Evolutionary conservation across 2,113 vertebrate genomes (phyloP).

Genomic region (Callipepla californica): DNA sequence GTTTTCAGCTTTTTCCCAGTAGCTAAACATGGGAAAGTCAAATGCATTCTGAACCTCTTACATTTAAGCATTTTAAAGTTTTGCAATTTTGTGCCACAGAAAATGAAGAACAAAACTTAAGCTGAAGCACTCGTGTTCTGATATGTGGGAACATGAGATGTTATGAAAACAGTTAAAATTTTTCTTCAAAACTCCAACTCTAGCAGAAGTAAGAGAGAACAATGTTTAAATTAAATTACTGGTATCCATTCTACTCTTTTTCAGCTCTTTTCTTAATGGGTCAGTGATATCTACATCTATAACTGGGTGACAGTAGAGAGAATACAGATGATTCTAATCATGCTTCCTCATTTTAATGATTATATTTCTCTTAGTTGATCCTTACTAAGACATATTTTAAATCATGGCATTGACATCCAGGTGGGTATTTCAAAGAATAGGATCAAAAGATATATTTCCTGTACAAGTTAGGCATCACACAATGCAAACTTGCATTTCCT

Average conservation of each 20-base stretch:
- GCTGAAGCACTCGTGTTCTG: not conserved
- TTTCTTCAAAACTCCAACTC: accelerated
- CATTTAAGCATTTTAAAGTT: not conserved
- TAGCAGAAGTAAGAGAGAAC: not conserved
- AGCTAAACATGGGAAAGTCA: not conserved
- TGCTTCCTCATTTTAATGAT: not conserved
- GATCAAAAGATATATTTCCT: not conserved
- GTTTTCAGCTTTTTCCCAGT: not conserved
- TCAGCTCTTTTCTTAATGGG: not conserved
- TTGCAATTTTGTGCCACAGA: not conserved
- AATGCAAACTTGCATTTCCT: not conserved
- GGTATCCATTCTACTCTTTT: not conserved
- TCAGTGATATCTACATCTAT: not conserved
- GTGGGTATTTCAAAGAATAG: not conserved
- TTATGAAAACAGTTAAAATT: not conserved
- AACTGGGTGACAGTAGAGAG: not conserved
- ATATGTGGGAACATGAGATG: not conserved
- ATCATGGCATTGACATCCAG: not conserved
- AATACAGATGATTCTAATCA: not conserved
- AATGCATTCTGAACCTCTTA: not conserved
- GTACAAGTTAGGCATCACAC: not conserved
- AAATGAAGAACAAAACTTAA: not conserved
- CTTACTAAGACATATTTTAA: not conserved
- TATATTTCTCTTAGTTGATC: not conserved
- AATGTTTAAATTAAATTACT: not conserved